Evolutionary conservation across 2,888 invertebrate genomes (phyloP), one percentile per base, ranked within the genome.

Genomic region (Harpalus rubripes): DNA sequence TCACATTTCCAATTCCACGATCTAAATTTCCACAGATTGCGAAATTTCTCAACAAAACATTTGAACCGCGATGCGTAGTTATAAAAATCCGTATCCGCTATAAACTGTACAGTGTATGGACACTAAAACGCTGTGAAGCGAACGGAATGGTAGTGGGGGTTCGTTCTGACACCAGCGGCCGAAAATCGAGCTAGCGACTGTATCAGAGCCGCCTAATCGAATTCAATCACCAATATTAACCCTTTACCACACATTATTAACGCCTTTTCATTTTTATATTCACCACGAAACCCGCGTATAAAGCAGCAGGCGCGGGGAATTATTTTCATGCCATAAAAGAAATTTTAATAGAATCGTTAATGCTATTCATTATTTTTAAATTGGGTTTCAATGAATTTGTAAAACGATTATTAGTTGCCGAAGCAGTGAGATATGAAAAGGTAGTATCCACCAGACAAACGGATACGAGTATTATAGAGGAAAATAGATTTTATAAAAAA

Each of bases 211-310:
- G 56, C 68, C 18, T 81, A 68, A 81, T 81, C 81, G 81, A 81
- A 81, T 81, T 72, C 44, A 52, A 68, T 72, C 68, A 72, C 68
- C 32, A 56, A 81, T 81, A 81, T 81, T 81, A 81, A 81, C 81
- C 81, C 52, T 72, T 81, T 63, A 81, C 63, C 81, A 65, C 81
- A 65, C 81, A 81, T 81, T 81, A 81, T 81, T 81, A 81, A 72
- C 81, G 81, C 81, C 52, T 58, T 81, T 81, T 81, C 72, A 81
- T 68, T 81, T 81, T 81, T 81, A 72, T 72, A 81, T 65, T 52
- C 18, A 26, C 63, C 61, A 65, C 81, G 44, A 56, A 56, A 10
- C 22, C 39, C 8, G 7, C 22, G 76, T 52, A 15, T 39, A 68
- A 68, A 26, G 41, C 26, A 10, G 68, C 32, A 39, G 32, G 4